A percentile compares a stretch with the other conserved stretches of the same genome.
These are phyloP conservation scores for Triops longicaudatus DNA, from an alignment of 1,140 invertebrate genomes.

Conservation along the genomic window DNA sequence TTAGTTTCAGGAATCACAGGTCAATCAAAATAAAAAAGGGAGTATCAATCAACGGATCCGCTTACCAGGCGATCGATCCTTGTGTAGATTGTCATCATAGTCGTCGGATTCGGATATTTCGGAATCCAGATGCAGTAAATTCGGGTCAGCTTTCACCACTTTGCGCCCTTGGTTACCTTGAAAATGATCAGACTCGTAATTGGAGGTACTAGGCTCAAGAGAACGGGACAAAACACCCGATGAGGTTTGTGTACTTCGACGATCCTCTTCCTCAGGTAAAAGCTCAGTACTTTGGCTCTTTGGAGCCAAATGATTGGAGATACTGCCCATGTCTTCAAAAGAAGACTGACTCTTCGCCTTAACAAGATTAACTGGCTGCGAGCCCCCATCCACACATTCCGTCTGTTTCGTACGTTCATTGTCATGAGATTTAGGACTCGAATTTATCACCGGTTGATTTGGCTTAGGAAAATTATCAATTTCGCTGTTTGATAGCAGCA, in stretches of 20 bases:
- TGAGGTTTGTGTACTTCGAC: background rate
- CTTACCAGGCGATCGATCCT: slow-evolving; percentile 9
- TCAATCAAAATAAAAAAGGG: slow-evolving; percentile 3
- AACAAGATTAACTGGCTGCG: too few species aligned
- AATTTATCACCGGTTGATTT: background rate
- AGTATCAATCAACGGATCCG: background rate
- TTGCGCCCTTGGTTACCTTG: background rate
- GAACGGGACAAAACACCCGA: background rate
- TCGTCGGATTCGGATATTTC: background rate
- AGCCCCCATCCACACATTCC: too few species aligned
- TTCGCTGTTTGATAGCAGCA: background rate
- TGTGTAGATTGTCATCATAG: background rate
- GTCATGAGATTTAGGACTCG: too few species aligned
- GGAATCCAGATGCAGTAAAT: background rate
- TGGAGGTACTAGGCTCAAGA: background rate
- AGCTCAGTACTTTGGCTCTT: too few species aligned
- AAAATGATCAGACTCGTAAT: background rate
- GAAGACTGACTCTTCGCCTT: too few species aligned
- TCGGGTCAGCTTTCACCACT: background rate
- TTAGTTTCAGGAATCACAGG: background rate
- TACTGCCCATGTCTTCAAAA: too few species aligned
- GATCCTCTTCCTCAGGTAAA: too few species aligned
- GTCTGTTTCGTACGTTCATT: too few species aligned
- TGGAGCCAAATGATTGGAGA: too few species aligned
- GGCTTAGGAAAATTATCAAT: background rate